Conservation (phyloP, 2,797 vertebrate species). For the Brachymystax lenok region DNA sequence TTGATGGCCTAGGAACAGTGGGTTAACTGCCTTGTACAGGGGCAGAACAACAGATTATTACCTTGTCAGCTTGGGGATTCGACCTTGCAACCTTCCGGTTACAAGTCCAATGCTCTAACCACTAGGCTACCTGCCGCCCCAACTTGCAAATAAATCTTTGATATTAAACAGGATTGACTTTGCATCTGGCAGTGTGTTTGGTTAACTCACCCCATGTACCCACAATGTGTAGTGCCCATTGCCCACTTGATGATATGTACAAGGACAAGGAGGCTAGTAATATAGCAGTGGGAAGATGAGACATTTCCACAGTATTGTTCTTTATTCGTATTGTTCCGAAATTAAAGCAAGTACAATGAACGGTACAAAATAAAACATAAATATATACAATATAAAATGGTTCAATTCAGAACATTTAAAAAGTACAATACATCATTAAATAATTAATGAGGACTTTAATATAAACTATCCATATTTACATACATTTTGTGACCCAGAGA, state of each 20-base stretch:
- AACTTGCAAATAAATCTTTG: constrained; percentile 40
- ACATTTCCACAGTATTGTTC: constrained; percentile 77
- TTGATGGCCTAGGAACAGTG: too few relatives aligned
- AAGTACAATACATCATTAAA: constrained; percentile 83
- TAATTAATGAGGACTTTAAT: constrained; percentile 77
- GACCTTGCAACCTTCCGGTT: too few relatives aligned
- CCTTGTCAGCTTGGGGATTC: too few relatives aligned
- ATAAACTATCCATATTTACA: constrained; percentile 80
- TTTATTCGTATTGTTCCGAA: constrained; percentile 84
- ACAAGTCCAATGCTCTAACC: too few relatives aligned
- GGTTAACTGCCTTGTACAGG: too few relatives aligned
- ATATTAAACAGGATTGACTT: constrained; percentile 3
- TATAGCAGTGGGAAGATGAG: constrained; percentile 19
- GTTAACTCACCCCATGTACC: background rate
- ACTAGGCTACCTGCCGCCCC: too few relatives aligned
- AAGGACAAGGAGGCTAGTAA: constrained; percentile 10
- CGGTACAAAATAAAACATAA: constrained; percentile 83
- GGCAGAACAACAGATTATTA: too few relatives aligned
- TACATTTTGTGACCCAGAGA: constrained; percentile 74
- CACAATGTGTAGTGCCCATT: background rate
- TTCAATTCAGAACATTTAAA: constrained; percentile 82
- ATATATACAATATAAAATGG: constrained; percentile 82
- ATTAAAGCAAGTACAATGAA: constrained; percentile 84
- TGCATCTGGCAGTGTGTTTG: background rate
- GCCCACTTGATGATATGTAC: background rate